phyloP scores from a whole-genome alignment of 2,797 vertebrate genomes.

The Phoebastria nigripes region DNA sequence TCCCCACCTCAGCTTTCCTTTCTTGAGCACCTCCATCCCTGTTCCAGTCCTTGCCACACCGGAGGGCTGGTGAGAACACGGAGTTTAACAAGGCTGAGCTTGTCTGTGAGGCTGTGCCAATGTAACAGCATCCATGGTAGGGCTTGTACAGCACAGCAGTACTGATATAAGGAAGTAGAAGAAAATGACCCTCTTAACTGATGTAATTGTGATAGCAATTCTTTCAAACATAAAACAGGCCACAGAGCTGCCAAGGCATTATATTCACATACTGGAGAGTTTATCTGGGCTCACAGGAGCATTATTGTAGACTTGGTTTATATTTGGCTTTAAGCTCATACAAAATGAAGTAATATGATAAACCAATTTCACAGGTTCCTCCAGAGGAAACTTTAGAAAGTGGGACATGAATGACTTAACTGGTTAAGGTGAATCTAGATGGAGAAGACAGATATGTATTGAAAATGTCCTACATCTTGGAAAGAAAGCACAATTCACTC shows the following conservation, averaged over 20 bases:
- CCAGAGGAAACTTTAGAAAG: slow-evolving; percentile 43
- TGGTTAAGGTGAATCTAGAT: slow-evolving; percentile 33
- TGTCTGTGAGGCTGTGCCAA: neutral
- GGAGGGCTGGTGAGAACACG: neutral
- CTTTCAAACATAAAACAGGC: slow-evolving; percentile 6
- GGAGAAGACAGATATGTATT: neutral
- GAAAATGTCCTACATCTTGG: neutral
- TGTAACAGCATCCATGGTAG: neutral
- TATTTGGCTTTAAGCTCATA: slow-evolving; percentile 46
- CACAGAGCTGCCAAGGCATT: neutral
- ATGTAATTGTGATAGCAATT: neutral
- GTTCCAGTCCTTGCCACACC: neutral
- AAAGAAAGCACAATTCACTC: neutral
- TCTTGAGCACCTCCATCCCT: neutral
- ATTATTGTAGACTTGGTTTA: slow-evolving; percentile 29
- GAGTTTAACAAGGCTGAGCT: neutral
- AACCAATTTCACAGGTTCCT: slow-evolving; percentile 41
- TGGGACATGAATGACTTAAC: slow-evolving; percentile 24
- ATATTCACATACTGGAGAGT: neutral
- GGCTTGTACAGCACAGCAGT: neutral
- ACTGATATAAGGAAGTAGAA: neutral
- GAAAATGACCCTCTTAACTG: neutral
- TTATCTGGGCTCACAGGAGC: slow-evolving; percentile 9
- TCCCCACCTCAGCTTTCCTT: neutral
- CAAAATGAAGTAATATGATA: slow-evolving; percentile 26